Percentiles rank a stretch among this genome's conserved stretches.
Evolutionary conservation across 2,888 invertebrate species (phyloP).

Genomic region (Caenorhabditis drosophilae): DNA sequence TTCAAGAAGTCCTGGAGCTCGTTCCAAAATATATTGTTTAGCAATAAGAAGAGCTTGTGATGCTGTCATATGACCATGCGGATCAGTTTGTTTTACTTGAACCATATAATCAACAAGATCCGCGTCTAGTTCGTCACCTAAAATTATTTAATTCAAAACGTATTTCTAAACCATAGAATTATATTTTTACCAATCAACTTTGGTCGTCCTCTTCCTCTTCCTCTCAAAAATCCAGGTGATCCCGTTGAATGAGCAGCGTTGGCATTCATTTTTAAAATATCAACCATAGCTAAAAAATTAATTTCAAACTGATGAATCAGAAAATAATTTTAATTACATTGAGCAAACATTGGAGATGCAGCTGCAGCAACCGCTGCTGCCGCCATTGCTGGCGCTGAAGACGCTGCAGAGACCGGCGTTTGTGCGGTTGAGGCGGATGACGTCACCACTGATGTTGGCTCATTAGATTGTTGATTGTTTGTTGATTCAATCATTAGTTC

Average conservation of each 20-base stretch:
- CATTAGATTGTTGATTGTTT: too few relatives aligned
- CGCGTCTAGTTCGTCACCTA: constrained; percentile 66
- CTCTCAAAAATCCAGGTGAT: constrained; percentile 56
- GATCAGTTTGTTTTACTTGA: constrained; percentile 52
- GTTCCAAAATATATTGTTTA: constrained; percentile 69
- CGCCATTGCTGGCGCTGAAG: constrained; percentile 28
- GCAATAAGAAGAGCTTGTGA: constrained; percentile 70
- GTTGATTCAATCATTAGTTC: too few relatives aligned
- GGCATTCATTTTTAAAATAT: constrained; percentile 47
- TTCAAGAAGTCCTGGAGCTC: constrained; percentile 69
- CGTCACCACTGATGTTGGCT: too few relatives aligned
- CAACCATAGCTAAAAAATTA: constrained; percentile 36
- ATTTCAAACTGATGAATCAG: not conserved
- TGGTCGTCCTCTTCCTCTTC: constrained; percentile 66
- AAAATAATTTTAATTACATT: constrained; percentile 17
- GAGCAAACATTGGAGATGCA: constrained; percentile 11
- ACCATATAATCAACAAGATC: constrained; percentile 68
- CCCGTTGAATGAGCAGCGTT: constrained; percentile 47
- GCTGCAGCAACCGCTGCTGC: constrained; percentile 43
- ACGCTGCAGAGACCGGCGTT: constrained; percentile 4
- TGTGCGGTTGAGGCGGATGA: constrained; percentile 1
- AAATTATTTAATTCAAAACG: not conserved
- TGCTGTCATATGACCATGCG: constrained; percentile 57
- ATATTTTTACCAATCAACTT: constrained; percentile 66
- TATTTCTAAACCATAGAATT: not conserved